Evolutionary conservation across 2,113 vertebrate genomes (phyloP).

Genomic region (Sigmodon hispidus): DNA sequence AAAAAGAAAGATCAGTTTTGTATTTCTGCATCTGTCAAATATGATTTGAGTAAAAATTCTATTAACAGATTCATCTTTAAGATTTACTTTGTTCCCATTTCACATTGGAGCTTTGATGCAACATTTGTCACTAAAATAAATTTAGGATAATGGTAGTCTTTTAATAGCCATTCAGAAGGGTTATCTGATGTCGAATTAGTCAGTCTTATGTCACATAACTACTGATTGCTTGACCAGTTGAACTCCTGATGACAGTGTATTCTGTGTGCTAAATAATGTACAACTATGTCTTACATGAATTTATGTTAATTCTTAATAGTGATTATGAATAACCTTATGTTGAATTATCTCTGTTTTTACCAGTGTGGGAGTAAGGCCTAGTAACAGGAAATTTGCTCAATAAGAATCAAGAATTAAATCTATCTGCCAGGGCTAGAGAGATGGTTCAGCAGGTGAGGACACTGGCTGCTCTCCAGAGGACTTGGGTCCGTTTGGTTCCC

Average conservation of each 20-base stretch:
- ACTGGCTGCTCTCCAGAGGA: not conserved
- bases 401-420: slow-evolving; percentile 25
- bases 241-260: not conserved
- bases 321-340: not conserved
- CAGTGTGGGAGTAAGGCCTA: not conserved
- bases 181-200: slow-evolving; percentile 4
- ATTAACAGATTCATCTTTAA: slow-evolving; percentile 1
- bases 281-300: not conserved
- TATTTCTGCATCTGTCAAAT: not conserved
- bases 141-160: not conserved
- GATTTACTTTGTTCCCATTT: not conserved
- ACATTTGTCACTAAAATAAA: not conserved
- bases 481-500: too few relatives aligned
- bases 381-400: slow-evolving; percentile 38
- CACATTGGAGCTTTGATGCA: not conserved
- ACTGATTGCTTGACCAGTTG: not conserved
- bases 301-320: not conserved
- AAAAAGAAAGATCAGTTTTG: not conserved
- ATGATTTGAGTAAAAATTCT: slow-evolving; percentile 17
- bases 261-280: not conserved
- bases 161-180: not conserved
- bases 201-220: not conserved
- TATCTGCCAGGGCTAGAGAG: not conserved
- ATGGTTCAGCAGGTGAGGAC: not conserved
- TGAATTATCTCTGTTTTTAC: slow-evolving; percentile 4